A percentile compares a stretch with the other conserved stretches of the same genome.
Evolutionary conservation across 2,888 invertebrate species (phyloP).

Genomic region (Nineta flava): DNA sequence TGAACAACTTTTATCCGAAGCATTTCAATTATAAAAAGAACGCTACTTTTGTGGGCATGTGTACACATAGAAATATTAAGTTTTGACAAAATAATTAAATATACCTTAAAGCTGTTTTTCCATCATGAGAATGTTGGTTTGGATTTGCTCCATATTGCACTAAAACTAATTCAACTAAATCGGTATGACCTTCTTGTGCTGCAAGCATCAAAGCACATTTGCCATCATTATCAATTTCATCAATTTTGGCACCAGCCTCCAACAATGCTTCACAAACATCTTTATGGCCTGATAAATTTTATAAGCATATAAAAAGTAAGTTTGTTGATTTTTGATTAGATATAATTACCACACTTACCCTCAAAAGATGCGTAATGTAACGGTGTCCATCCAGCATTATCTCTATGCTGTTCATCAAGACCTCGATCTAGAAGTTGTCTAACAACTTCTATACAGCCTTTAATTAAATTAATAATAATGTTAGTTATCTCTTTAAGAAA

Average conservation of each 20-base stretch:
- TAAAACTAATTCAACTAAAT: conserved; percentile 46
- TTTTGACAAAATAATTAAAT: too few species aligned
- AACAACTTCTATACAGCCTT: conserved; percentile 71
- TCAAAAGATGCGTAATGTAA: conserved; percentile 92
- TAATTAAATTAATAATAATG: not conserved
- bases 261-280: conserved; percentile 68
- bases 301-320: not conserved
- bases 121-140: conserved; percentile 78
- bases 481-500: not conserved
- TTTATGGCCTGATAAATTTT: conserved; percentile 44
- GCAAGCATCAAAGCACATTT: conserved; percentile 77
- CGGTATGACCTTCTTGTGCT: conserved; percentile 73
- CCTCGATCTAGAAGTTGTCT: conserved; percentile 77
- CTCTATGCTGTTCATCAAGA: conserved; percentile 71
- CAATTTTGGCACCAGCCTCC: conserved; percentile 76
- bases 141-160: conserved; percentile 63
- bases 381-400: conserved; percentile 95
- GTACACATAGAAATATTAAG: too few species aligned
- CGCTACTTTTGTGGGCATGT: too few species aligned
- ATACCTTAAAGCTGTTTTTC: conserved; percentile 72
- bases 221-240: conserved; percentile 83
- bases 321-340: not conserved
- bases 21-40: too few species aligned
- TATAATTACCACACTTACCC: conserved; percentile 26
- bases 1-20: too few species aligned